Evolutionary conservation across 2,797 vertebrate species (phyloP).

Genomic region (Malurus splendens): DNA sequence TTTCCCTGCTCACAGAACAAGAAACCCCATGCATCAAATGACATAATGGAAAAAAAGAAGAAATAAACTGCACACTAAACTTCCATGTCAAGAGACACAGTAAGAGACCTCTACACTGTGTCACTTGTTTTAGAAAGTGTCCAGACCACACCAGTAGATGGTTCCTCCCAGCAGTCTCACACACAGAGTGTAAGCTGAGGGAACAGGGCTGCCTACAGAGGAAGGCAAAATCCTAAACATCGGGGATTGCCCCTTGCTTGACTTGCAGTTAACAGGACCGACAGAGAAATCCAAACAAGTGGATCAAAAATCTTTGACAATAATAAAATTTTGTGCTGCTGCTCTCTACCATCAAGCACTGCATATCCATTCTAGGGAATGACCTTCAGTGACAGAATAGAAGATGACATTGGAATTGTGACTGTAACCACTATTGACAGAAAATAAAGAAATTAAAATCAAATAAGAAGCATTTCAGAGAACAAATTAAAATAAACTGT

Average conservation of each 20-base stretch:
- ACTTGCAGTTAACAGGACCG: neutral
- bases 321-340: neutral
- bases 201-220: neutral
- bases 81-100: rapidly evolving
- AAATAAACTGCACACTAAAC: neutral
- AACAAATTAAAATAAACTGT: neutral
- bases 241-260: neutral
- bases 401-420: neutral
- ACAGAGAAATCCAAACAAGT: neutral
- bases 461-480: neutral
- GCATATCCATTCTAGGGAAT: neutral
- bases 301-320: neutral
- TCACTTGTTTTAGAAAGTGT: neutral
- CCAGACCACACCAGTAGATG: neutral
- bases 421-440: neutral
- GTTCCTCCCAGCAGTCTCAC: neutral
- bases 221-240: neutral
- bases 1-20: neutral
- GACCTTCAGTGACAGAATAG: neutral
- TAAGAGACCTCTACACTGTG: neutral
- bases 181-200: neutral
- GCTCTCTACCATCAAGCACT: neutral
- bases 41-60: neutral
- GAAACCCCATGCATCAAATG: neutral
- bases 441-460: neutral